Conservation (phyloP, 2,797 vertebrate genomes). For the Channallabes apus region DNA sequence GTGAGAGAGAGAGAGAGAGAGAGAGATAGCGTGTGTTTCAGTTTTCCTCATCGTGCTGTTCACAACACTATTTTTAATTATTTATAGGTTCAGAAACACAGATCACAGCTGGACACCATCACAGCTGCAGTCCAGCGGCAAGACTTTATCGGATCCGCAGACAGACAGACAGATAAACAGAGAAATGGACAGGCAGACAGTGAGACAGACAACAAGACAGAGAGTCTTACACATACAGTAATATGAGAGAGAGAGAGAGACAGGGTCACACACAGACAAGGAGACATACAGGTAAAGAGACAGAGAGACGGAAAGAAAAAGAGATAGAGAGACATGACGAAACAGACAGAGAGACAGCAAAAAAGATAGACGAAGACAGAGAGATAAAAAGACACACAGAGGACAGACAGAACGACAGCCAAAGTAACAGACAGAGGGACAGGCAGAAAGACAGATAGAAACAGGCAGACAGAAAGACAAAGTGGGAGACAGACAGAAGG, state of each 20-base stretch:
- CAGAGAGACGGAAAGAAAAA: not conserved
- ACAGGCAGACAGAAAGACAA: not conserved
- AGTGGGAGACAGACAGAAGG: not conserved
- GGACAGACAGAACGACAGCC: not conserved
- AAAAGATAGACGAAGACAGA: not conserved
- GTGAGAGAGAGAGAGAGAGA: constrained; percentile 14
- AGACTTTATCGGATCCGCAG: constrained; percentile 46
- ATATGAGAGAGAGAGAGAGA: not conserved
- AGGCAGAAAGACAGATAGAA: not conserved
- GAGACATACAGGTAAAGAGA: not conserved
- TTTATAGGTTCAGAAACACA: constrained; percentile 67
- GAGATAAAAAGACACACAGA: not conserved
- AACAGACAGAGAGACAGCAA: not conserved
- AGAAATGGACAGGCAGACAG: constrained; percentile 12
- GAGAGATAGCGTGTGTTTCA: constrained; percentile 13
- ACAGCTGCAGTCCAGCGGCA: constrained; percentile 51
- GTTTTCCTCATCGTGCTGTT: constrained; percentile 50
- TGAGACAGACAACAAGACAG: not conserved
- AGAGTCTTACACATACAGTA: not conserved
- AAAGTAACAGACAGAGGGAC: no score
- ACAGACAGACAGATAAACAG: constrained; percentile 35
- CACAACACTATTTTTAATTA: constrained; percentile 68
- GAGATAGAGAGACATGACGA: not conserved
- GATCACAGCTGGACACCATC: constrained; percentile 63
- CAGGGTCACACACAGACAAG: not conserved